These are phyloP conservation scores for Chiloscyllium punctatum DNA, from an alignment of 2,797 vertebrate genomes.

Conservation along the genomic window DNA sequence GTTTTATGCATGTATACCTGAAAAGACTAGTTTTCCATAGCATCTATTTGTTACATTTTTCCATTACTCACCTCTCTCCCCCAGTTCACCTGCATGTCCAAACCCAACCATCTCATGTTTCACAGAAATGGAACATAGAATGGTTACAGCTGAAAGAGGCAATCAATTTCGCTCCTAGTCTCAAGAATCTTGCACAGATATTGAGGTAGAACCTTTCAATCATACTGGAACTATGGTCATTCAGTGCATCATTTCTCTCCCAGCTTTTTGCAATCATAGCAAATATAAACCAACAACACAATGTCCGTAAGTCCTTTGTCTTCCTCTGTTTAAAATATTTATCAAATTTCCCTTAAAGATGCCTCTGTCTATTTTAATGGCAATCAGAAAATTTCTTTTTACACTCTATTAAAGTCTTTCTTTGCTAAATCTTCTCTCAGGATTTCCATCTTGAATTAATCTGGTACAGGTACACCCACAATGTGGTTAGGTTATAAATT, in stretches of 20 bases:
- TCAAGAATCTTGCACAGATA: not conserved
- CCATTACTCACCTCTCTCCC: not conserved
- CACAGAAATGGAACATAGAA: not conserved
- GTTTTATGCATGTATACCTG: not conserved
- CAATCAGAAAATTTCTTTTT: too few species aligned
- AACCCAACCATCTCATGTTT: not conserved
- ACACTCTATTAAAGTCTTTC: too few species aligned
- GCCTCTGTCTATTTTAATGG: not conserved
- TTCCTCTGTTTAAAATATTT: not conserved
- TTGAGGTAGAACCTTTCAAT: not conserved
- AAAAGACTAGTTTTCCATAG: not conserved
- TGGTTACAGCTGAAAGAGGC: not conserved
- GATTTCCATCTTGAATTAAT: too few species aligned
- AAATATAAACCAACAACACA: not conserved
- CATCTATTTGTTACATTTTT: not conserved
- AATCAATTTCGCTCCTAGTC: not conserved
- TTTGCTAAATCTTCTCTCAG: too few species aligned
- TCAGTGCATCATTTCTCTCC: not conserved
- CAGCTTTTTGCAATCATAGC: not conserved
- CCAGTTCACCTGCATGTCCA: too few species aligned
- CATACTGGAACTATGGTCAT: not conserved
- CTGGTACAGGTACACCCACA: too few species aligned
- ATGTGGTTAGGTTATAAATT: too few species aligned
- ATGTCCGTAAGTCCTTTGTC: not conserved
- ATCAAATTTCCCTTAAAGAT: not conserved